phyloP scores from a whole-genome alignment of 2,888 invertebrate genomes.

The Ceriagrion tenellum region DNA sequence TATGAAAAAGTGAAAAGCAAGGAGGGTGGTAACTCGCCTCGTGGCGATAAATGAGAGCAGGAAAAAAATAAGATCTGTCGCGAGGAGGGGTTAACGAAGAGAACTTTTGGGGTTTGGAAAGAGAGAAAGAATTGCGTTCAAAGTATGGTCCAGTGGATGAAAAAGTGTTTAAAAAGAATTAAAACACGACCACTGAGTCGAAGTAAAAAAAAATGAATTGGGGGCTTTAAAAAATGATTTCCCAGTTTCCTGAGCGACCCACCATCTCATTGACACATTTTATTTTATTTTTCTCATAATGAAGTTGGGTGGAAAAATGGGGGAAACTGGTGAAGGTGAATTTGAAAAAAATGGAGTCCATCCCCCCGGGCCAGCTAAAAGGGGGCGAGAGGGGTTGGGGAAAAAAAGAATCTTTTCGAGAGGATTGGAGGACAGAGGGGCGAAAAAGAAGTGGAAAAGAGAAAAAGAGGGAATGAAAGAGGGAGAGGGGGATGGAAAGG shows the following conservation, averaged over 20 bases:
- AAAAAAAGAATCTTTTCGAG: background rate
- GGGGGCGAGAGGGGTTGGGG: background rate
- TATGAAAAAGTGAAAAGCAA: background rate
- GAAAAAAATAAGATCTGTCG: background rate
- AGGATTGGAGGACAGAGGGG: background rate
- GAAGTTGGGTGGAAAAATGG: background rate
- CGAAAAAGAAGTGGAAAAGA: background rate
- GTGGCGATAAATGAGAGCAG: background rate
- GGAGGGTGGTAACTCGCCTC: background rate
- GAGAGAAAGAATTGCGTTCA: background rate
- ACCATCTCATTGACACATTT: background rate
- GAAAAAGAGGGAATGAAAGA: too few species aligned
- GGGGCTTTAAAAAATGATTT: background rate
- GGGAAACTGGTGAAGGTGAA: background rate
- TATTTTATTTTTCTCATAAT: background rate
- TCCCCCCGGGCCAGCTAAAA: background rate
- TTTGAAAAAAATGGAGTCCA: background rate
- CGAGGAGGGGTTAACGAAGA: background rate
- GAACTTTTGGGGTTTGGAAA: background rate
- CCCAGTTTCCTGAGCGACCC: background rate
- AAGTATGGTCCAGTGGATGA: background rate
- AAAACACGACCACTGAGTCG: slow-evolving; percentile 30
- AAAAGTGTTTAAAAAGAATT: slow-evolving; percentile 31
- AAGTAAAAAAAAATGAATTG: background rate
- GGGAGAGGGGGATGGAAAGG: background rate